A percentile compares a stretch with the other conserved stretches of the same genome.
Conservation (phyloP, 2,888 invertebrate species). For the Fissipunctia ypsillon region DNA sequence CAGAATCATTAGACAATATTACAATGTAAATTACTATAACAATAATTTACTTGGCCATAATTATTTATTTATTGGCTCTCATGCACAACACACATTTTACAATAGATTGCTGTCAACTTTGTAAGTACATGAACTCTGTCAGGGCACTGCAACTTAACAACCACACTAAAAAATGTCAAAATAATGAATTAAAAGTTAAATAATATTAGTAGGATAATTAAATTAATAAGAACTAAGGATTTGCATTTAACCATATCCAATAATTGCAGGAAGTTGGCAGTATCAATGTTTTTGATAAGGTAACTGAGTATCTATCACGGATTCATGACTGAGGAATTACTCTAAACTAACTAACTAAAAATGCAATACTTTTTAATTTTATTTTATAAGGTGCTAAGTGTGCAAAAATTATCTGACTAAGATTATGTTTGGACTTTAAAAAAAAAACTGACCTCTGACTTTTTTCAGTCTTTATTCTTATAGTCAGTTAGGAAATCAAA, state of each 20-base stretch:
- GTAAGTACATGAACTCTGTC: neutral
- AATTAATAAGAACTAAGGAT: slow-evolving; percentile 21
- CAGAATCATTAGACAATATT: neutral
- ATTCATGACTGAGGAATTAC: slow-evolving; percentile 2
- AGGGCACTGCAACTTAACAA: neutral
- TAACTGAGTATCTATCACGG: slow-evolving; percentile 13
- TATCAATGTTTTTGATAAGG: slow-evolving; percentile 36
- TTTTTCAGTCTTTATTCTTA: neutral
- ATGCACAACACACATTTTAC: neutral
- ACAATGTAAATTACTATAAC: neutral
- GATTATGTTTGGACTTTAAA: neutral
- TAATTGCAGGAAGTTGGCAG: slow-evolving; percentile 32
- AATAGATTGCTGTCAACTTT: neutral
- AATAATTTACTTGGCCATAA: neutral
- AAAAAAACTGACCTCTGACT: neutral
- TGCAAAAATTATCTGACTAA: too few relatives aligned
- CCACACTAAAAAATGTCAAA: neutral
- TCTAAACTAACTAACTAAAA: neutral
- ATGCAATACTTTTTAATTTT: neutral
- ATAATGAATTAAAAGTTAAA: neutral
- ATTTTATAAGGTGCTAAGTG: too few relatives aligned
- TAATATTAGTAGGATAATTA: neutral
- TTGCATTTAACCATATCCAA: slow-evolving; percentile 38
- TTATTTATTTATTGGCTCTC: neutral
- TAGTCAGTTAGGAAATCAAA: neutral